A percentile compares a stretch with the other conserved stretches of the same genome.
Evolutionary conservation across 2,113 vertebrate genomes (phyloP).

Genomic region (Lophochroa leadbeateri): DNA sequence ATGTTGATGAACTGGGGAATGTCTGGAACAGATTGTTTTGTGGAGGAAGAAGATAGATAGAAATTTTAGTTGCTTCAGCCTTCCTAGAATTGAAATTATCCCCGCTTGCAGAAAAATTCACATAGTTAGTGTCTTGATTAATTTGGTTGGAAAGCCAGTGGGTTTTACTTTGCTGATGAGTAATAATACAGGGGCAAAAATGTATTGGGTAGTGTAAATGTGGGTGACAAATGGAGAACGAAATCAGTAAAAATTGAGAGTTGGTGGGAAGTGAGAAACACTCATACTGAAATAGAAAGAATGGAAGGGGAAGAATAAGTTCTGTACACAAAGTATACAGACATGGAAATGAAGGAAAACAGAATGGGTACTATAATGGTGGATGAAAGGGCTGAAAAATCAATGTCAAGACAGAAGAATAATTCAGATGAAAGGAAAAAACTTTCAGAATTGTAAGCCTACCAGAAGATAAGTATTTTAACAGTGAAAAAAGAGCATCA

Average conservation of each 20-base stretch:
- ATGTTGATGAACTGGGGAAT: not conserved
- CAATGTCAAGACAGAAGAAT: not conserved
- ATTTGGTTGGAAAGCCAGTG: not conserved
- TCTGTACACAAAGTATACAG: not conserved
- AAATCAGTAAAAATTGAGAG: not conserved
- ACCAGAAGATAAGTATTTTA: not conserved
- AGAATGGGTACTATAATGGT: not conserved
- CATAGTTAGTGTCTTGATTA: not conserved
- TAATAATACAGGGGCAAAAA: not conserved
- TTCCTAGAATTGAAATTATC: constrained; percentile 1
- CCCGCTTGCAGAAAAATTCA: not conserved
- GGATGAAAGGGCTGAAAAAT: not conserved
- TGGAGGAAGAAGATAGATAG: not conserved
- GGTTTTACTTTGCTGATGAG: not conserved
- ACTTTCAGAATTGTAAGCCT: not conserved
- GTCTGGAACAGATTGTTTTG: constrained; percentile 11
- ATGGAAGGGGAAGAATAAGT: not conserved
- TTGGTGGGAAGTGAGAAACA: not conserved
- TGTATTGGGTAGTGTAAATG: not conserved
- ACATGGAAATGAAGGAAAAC: not conserved
- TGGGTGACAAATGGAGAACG: not conserved
- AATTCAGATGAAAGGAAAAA: not conserved
- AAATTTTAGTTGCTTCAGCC: constrained; percentile 9
- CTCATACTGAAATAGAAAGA: not conserved
- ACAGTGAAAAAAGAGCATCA: not conserved